Evolutionary conservation across 1,140 invertebrate genomes (phyloP), one percentile per base, ranked within the genome.

Genomic region (Brachionus calyciflorus): DNA sequence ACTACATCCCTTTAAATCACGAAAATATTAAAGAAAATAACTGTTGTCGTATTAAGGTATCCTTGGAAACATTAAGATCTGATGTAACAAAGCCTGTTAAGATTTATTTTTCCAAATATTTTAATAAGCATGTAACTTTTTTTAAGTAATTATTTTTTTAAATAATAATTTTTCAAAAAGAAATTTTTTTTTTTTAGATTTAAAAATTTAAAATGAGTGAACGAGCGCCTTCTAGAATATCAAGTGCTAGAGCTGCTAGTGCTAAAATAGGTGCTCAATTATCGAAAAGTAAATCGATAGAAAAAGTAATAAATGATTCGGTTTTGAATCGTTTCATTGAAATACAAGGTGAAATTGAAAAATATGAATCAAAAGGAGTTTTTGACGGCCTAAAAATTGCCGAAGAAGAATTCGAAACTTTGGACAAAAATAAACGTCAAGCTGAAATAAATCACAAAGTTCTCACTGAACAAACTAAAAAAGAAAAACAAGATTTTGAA

Each of bases 361-460:
- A 51, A 37, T 28, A 73, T 17, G 69, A 73, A 6, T 19, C 28
- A 5, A 24, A 51, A 40, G 69, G 69, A 4, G 51, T 73, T 14
- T 73, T 73, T 24, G 44, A 73, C 24, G 69, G 69, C 4, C 46
- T 73, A 10, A 49, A 55, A 55, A 55, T 73, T 24, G 69, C 51
- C 24, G 69, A 73, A 24, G 69, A 73, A 46, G 69, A 73, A 49
- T 73, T 73, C 19, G 69, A 73, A 26, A 14, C 9, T 2, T 73
- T 73, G 24, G 69, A 41, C 9, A 73, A 73, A 49, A 73, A 33
- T 30, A 73, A 73, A 26, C 44, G 69, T 21, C 46, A 73, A 55
- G 69, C 69, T 41, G 69, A 73, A 73, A 73, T 73, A 51, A 73
- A 73, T 55, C 69, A 51, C 46, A 73, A 73, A 24, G 69, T 73